Evolutionary conservation across 2,888 invertebrate species (phyloP), one percentile per base, ranked within the genome.

Genomic region (Physocephala rufipes): DNA sequence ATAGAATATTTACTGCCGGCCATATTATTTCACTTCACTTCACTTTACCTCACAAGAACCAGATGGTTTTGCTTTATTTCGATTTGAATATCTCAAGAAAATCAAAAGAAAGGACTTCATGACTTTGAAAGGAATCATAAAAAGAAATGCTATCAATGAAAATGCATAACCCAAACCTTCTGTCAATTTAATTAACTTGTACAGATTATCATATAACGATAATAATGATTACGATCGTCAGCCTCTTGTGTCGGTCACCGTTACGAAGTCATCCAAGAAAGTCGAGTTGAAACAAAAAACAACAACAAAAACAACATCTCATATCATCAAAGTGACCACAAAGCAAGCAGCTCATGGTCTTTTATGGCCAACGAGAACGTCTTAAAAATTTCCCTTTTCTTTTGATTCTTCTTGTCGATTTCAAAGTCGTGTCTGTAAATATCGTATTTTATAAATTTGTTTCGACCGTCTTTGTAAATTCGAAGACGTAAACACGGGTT

Each of bases 291-390:
- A 53, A 67, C 13, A 24, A 59, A 45, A 36, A 21, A 21, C 65
- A 51, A 51, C n/a, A 28, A 15, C n/a, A 45, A 45, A 63, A 63
- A 16, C 43, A 58, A 2, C 62, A 64, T 2, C 45, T 15, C 49
- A 70, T 51, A 70, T 73, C 75, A 70, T 82, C 81, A 82, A 83
- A 83, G 81, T 80, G 79, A 83, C 82, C 82, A 74, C 82, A 83
- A 74, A 26, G 71, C 13, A 24, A 28, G 21, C 79, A n/a, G n/a
- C n/a, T n/a, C n/a, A n/a, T 76, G 19, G 21, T 28, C 43, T 19
- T 4, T 36, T 4, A 36, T 36, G 36, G 36, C n/a, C 65, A 43
- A 58, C 49, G 49, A 24, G 21, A 77, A 80, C 78, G 78, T 82
- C 82, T 82, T 82, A 79, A 69, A 66, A 74, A 64, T 73, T 70